Base-by-base conservation (phyloP, 2,113 vertebrate genomes). In the Bombycilla garrulus region DNA sequence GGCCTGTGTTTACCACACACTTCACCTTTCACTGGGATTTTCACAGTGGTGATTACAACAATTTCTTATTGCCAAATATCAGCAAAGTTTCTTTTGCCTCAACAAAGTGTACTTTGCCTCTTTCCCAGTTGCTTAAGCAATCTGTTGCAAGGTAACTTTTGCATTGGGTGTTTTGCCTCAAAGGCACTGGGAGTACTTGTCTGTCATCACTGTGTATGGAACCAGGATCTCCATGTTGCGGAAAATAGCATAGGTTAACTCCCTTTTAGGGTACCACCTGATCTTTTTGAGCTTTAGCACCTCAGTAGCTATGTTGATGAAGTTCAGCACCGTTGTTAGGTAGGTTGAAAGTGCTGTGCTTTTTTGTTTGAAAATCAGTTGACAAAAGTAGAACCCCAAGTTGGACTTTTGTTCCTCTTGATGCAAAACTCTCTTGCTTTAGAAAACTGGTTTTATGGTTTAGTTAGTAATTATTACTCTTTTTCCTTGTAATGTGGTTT, bases 301-400 rank as follows among this genome's bases (percentile, higher is more conserved):
- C 5, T 15, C 35, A 15, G 15, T 29, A 80, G 10, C 53, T 62
- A 31, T 3, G 21, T 24, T 54, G 33, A 16, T 0, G 0, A 82
- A 47, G 29, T 65, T 76, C n/a, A 72, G 13, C 48, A 44, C 10
- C 21, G 31, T 45, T 50, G 0, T 82, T 57, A 29, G 23, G 28
- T 73, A 28, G 2, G 33, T 42, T 70, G 29, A 58, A 47, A 29
- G 9, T 5, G n/a, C 48, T n/a, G 13, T 77, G 40, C 12, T 42
- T 82, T 82, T 74, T 76, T 23, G 11, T 42, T 58, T 88, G 76
- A 51, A 86, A 86, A 67, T 70, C 29, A 36, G 4, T 33, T 61
- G 7, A 45, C 50, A 73, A 8, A 45, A 72, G 12, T 11, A 70
- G 58, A 80, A 53, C n/a, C 48, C 28, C 3, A 31, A 19, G 4